Percentiles rank a stretch among this genome's conserved stretches.
phyloP scores from a whole-genome alignment of 2,113 vertebrate species.

The Oryzias melastigma region DNA sequence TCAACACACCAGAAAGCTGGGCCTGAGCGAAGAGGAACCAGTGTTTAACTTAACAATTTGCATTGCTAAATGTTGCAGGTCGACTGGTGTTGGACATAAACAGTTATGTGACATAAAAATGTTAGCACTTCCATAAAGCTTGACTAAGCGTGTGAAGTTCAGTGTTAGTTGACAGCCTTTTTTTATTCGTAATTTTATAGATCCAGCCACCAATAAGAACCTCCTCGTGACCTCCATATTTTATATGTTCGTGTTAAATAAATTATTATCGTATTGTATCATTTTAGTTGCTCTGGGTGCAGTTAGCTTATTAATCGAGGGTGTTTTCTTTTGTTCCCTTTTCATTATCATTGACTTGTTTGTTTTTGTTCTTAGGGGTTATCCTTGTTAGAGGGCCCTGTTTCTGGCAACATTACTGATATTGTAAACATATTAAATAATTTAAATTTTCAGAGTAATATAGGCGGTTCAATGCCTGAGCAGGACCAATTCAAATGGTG shows the following conservation, averaged over 20 bases:
- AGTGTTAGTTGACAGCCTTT: conserved; percentile 11
- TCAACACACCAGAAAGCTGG: conserved; percentile 45
- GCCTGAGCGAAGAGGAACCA: conserved; percentile 47
- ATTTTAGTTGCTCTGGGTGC: conserved; percentile 8
- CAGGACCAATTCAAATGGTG: too few relatives aligned
- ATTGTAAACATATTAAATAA: too few relatives aligned
- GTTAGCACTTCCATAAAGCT: conserved; percentile 9
- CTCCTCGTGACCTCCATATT: not conserved
- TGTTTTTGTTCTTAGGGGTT: too few relatives aligned
- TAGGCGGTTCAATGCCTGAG: too few relatives aligned
- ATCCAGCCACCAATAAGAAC: not conserved
- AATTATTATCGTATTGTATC: conserved; percentile 31
- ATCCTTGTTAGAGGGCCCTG: too few relatives aligned
- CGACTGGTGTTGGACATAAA: conserved; percentile 41
- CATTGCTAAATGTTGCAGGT: conserved; percentile 52
- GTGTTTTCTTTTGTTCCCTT: not conserved
- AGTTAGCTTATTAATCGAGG: conserved; percentile 43
- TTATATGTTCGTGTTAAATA: conserved; percentile 19
- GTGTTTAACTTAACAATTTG: conserved; percentile 26
- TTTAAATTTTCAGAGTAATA: too few relatives aligned
- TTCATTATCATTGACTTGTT: conserved; percentile 2
- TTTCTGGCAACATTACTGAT: too few relatives aligned
- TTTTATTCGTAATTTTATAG: conserved; percentile 9
- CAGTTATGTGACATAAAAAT: not conserved
- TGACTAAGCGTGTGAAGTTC: conserved; percentile 22